Evolutionary conservation across 2,888 invertebrate species (phyloP), one percentile per base, ranked within the genome.

Genomic region (Griposia aprilina): DNA sequence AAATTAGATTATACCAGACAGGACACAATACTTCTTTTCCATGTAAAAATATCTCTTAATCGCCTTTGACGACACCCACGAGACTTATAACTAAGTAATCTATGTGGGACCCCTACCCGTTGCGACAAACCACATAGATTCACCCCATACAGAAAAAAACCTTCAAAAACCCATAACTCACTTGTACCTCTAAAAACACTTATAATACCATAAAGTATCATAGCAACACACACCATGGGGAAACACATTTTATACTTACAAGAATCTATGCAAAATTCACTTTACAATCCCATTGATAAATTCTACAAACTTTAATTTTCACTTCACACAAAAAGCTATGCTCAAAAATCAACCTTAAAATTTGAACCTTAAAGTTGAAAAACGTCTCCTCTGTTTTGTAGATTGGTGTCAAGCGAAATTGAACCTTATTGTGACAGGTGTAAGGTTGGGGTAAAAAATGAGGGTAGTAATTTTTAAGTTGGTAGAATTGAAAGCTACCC

Each of bases 211-310:
- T 81, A 87, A 79, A 80, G 63, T 76, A 71, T 80, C 76, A 81
- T 80, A 80, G 78, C 20, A 26, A 59, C 26, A 70, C 74, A 80
- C n/a, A 41, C 76, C 86, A 79, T 70, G 89, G 89, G 89, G 89
- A 78, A 26, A 69, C 63, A 88, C 82, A 89, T 77, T 79, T 84
- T 74, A 79, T 65, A 57, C 77, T 76, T 72, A 85, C 20, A 84
- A 83, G 87, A 88, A 82, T 82, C 80, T 81, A 88, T 89, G 82
- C 83, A 80, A 80, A 84, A 88, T 81, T 80, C 77, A 76, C 75
- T 82, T 78, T 20, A 50, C 59, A 76, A 45, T 73, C 75, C 78
- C 68, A 78, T 80, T 71, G 78, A 80, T 79, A 83, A 72, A 73
- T 23, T 8, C 0, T 1, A 55, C 81, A 69, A 80, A 66, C 1